Evolutionary conservation across 1,140 invertebrate species (phyloP).

Genomic region (Diachasmimorpha longicaudata): DNA sequence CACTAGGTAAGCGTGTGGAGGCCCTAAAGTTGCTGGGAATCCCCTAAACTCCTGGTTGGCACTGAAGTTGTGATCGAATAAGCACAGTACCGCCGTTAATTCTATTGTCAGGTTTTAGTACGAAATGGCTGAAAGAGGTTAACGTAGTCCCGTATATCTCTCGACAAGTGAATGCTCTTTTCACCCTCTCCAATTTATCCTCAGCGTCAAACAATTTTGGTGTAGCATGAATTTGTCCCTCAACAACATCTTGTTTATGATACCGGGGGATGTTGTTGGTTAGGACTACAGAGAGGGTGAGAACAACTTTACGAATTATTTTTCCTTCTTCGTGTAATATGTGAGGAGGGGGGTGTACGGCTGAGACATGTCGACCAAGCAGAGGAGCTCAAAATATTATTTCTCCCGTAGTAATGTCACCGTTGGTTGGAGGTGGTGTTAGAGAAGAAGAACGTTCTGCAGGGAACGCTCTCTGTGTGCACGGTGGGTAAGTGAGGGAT

Average conservation of each 20-base stretch:
- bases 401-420: slow-evolving; percentile 38
- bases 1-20: neutral
- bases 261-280: neutral
- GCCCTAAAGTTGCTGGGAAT: slow-evolving; percentile 1
- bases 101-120: slow-evolving; percentile 5
- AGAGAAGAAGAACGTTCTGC: neutral
- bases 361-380: slow-evolving; percentile 1
- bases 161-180: slow-evolving; percentile 23
- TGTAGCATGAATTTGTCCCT: slow-evolving; percentile 19
- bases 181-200: neutral
- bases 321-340: neutral
- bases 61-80: slow-evolving; percentile 22
- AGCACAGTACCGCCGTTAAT: slow-evolving; percentile 4
- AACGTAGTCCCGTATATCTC: neutral
- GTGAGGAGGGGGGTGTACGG: neutral
- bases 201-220: neutral
- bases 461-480: slow-evolving; percentile 5
- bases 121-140: neutral
- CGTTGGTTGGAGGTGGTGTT: neutral
- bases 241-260: neutral
- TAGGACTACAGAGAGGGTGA: neutral
- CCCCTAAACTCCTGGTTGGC: neutral
- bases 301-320: slow-evolving; percentile 16
- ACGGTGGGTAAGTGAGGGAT: slow-evolving; percentile 39
- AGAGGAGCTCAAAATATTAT: slow-evolving; percentile 43